Base-by-base conservation (phyloP, 2,113 vertebrate genomes). In the Columba janthina region DNA sequence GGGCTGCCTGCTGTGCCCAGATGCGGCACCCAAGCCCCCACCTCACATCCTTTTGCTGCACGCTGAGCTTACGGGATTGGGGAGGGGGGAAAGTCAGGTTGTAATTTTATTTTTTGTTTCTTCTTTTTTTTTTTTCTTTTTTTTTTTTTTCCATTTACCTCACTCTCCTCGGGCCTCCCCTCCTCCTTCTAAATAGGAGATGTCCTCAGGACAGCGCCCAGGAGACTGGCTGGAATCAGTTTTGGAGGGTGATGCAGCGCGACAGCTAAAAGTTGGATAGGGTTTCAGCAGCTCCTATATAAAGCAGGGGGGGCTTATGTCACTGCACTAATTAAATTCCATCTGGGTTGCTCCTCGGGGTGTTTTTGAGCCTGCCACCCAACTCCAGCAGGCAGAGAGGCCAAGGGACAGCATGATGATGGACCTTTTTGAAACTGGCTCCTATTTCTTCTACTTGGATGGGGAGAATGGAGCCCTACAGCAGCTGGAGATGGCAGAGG, bases 341-440 rank as follows among this genome's bases (percentile, higher is more conserved):
- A 98, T 97, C 98, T 96, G 98, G 97, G 98, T 97, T 96, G 98
- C 96, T 98, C 98, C 95, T 97, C 97, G 72, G 97, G 97, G 97
- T 97, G 97, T 96, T 98, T 98, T 97, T 95, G 95, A 98, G 96
- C 94, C 98, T 96, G 95, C 91, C 97, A 97, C 97, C 97, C 96
- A 67, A 93, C 93, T 93, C 90, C 89, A 74, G 87, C 75, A 54
- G 60, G 96, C 97, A 92, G 96, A 98, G 96, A 97, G 98, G 97
- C 97, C 96, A 44, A 93, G 83, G 91, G 88, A 98, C 97, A 98
- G 98, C 99, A 99, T 98, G 98, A 99, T 99, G 99, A 99, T 99
- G 99, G 99, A 99, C 98, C 99, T 99, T 98, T 99, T 99, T 93
- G 99, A 99, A 99, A 99, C 99, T 96, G 99, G 98, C 94, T 98